A percentile compares a stretch with the other conserved stretches of the same genome.
Evolutionary conservation across 2,888 invertebrate species (phyloP).

Genomic region (Trichogramma evanescens): DNA sequence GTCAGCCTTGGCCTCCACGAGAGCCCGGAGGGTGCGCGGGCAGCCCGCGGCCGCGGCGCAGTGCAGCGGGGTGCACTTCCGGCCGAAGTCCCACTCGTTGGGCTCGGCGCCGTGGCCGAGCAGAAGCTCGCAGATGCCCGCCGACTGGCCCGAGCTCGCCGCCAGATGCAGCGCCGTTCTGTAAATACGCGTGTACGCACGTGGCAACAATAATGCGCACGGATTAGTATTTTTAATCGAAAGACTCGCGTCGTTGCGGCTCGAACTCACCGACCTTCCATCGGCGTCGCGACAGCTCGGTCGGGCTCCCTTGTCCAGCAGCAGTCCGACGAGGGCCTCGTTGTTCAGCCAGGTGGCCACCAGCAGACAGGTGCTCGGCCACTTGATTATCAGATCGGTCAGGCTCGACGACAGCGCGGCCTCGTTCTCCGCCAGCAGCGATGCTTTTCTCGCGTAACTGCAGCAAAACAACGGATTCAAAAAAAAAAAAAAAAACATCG

Average conservation of each 20-base stretch:
- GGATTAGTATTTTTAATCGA: background rate
- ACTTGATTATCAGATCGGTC: constrained; percentile 46
- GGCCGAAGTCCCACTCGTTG: constrained; percentile 64
- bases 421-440: constrained; percentile 32
- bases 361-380: constrained; percentile 53
- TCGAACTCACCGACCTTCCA: constrained; percentile 55
- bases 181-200: background rate
- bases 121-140: constrained; percentile 63
- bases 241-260: background rate
- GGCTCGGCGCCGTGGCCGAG: constrained; percentile 63
- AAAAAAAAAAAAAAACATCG: background rate
- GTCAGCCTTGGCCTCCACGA: constrained; percentile 69
- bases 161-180: constrained; percentile 72
- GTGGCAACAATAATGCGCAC: too few species aligned
- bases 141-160: constrained; percentile 63
- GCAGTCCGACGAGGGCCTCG: constrained; percentile 50
- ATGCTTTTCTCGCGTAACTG: constrained; percentile 32
- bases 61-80: constrained; percentile 67
- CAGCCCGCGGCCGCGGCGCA: constrained; percentile 68
- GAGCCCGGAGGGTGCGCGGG: constrained; percentile 55
- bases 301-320: constrained; percentile 55
- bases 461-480: background rate
- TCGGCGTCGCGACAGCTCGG: constrained; percentile 60
- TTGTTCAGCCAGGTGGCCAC: constrained; percentile 60
- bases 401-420: constrained; percentile 35